These are phyloP conservation scores for Papilio machaon DNA, from an alignment of 1,140 invertebrate species.

Conservation along the genomic window DNA sequence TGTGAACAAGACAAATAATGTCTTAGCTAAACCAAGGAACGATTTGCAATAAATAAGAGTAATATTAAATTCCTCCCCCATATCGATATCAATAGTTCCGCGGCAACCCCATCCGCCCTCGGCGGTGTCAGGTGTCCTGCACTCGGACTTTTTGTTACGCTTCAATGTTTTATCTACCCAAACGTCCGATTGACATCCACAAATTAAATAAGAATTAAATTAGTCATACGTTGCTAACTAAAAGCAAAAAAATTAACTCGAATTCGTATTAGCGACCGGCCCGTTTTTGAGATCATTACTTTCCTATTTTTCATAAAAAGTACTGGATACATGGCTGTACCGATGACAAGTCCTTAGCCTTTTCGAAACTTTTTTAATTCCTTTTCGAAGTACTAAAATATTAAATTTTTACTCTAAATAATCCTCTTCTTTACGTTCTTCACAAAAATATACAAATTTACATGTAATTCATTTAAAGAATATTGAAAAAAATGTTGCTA, in stretches of 20 bases:
- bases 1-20: conserved; percentile 55
- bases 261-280: too few relatives aligned
- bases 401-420: not conserved
- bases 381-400: not conserved
- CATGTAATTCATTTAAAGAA: not conserved
- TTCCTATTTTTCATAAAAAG: too few relatives aligned
- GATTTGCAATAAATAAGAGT: conserved; percentile 80
- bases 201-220: conserved; percentile 1
- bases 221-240: not conserved
- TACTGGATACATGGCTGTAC: too few relatives aligned
- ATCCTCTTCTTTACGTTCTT: not conserved
- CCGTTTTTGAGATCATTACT: too few relatives aligned
- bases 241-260: too few relatives aligned
- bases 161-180: conserved; percentile 27
- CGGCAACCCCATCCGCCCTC: conserved; percentile 67
- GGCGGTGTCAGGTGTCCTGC: conserved; percentile 62
- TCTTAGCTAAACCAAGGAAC: conserved; percentile 68
- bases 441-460: not conserved
- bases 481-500: conserved; percentile 52
- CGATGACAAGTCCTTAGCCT: too few relatives aligned
- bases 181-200: not conserved
- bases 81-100: conserved; percentile 77
- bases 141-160: conserved; percentile 51
- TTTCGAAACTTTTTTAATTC: not conserved
- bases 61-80: conserved; percentile 78